Evolutionary conservation across 2,113 vertebrate genomes (phyloP), one percentile per base, ranked within the genome.

Genomic region (Serinus canaria): DNA sequence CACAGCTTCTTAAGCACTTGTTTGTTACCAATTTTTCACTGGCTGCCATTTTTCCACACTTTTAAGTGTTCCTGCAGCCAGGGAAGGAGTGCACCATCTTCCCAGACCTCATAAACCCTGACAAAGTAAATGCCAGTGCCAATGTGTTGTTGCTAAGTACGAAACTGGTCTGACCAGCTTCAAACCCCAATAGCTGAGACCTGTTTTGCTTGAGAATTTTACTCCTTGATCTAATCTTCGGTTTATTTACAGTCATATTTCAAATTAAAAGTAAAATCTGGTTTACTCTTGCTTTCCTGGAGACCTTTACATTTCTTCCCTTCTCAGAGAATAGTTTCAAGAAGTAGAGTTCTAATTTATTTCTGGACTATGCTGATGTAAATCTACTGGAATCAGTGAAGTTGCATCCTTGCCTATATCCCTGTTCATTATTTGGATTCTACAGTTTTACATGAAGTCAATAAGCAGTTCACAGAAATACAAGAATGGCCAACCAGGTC

Each of bases 121-220:
- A 43, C 56, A 41, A 87, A 68, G 21, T 68, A 55, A 81, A 60
- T 21, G 47, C 25, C 70, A 19, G 5, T 69, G 69, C 76, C 83
- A 75, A 15, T 39, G 58, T 49, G 66, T 6, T 86, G 50, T 52
- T 89, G 70, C 53, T 55, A 43, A 49, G 35, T 11, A 50, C 1
- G 13, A 77, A 97, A 96, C 97, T 96, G 89, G 96, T 96, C 84
- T 81, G 84, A 95, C 95, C 79, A 91, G 95, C 79, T 93, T 91
- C 86, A 85, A 83, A 39, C 55, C 46, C 72, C 68, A 79, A 35
- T 47, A 64, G 72, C 69, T 93, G n/a, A 50, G 89, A 85, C 59
- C 23, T 75, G 74, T 58, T 94, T 59, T 92, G 67, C 80, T 23
- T 66, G 33, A 86, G 55, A 92, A 90, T 83, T 83, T 88, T 50